Conservation (phyloP, 2,797 vertebrate genomes). For the Danionella dracula region DNA sequence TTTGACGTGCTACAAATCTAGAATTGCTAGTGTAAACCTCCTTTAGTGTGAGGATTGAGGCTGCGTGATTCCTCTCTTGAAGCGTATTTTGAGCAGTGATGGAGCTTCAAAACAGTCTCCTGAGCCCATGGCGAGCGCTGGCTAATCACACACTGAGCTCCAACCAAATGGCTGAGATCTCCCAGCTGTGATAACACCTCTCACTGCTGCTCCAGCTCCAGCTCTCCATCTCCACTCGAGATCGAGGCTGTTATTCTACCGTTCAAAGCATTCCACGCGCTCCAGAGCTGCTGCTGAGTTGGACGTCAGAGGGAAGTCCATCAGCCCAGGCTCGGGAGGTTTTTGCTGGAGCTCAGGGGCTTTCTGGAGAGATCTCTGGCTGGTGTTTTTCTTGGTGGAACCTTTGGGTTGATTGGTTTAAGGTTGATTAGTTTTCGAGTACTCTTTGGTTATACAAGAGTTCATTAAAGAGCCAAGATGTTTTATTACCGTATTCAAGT, state of each 20-base stretch:
- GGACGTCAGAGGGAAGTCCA: not conserved
- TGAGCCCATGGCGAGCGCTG: conserved; percentile 24
- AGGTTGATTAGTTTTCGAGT: too few species aligned
- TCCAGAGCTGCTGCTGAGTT: not conserved
- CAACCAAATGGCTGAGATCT: conserved; percentile 63
- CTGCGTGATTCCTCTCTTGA: too few species aligned
- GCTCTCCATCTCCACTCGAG: conserved; percentile 31
- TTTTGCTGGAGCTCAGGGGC: not conserved
- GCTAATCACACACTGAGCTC: not conserved
- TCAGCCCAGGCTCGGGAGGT: not conserved
- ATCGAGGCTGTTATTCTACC: not conserved
- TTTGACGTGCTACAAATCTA: too few species aligned
- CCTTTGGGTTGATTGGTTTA: too few species aligned
- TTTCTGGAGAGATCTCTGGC: not conserved
- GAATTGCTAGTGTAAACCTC: too few species aligned
- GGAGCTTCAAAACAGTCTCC: conserved; percentile 16
- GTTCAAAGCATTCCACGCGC: conserved; percentile 8
- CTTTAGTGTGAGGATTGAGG: too few species aligned
- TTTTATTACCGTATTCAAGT: too few species aligned
- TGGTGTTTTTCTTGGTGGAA: too few species aligned
- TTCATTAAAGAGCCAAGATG: too few species aligned
- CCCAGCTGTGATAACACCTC: conserved; percentile 73
- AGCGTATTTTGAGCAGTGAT: not conserved
- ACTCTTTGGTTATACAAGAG: too few species aligned
- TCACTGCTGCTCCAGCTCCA: conserved; percentile 32